Evolutionary conservation across 2,888 invertebrate species (phyloP).

Genomic region (Lepetodrilus schrolli): DNA sequence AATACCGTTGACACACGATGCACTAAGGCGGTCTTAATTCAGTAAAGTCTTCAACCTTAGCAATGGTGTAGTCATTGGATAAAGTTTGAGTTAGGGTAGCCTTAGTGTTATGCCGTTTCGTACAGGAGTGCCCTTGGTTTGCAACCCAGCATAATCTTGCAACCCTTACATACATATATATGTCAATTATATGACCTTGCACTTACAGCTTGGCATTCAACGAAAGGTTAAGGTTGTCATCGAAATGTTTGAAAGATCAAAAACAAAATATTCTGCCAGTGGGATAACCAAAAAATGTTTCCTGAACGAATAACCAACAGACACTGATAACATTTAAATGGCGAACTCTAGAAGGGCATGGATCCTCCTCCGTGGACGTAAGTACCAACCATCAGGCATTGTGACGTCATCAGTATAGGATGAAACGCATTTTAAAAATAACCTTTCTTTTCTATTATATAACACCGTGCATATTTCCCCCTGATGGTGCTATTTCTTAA

Average conservation of each 20-base stretch:
- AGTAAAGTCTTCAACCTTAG: too few species aligned
- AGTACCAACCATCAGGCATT: too few species aligned
- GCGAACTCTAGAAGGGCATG: not conserved
- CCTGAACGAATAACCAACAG: not conserved
- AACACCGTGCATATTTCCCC: too few species aligned
- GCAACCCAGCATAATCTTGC: not conserved
- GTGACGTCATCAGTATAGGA: too few species aligned
- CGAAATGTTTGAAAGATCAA: slow-evolving; percentile 26
- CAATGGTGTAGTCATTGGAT: too few species aligned
- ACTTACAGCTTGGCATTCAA: slow-evolving; percentile 1
- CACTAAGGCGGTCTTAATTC: too few species aligned
- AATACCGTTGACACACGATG: too few species aligned
- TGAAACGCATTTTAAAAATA: too few species aligned
- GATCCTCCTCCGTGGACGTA: too few species aligned
- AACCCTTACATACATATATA: not conserved
- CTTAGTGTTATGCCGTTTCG: not conserved
- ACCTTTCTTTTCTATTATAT: too few species aligned
- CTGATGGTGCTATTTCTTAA: too few species aligned
- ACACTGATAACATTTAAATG: slow-evolving; percentile 15
- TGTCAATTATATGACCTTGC: not conserved
- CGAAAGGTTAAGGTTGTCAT: slow-evolving; percentile 16
- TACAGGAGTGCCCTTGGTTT: not conserved
- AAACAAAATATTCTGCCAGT: slow-evolving; percentile 2
- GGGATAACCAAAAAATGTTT: slow-evolving; percentile 16
- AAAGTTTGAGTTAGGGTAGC: not conserved